Conservation (phyloP, 2,797 vertebrate species). For the Sebastes iracundus region DNA sequence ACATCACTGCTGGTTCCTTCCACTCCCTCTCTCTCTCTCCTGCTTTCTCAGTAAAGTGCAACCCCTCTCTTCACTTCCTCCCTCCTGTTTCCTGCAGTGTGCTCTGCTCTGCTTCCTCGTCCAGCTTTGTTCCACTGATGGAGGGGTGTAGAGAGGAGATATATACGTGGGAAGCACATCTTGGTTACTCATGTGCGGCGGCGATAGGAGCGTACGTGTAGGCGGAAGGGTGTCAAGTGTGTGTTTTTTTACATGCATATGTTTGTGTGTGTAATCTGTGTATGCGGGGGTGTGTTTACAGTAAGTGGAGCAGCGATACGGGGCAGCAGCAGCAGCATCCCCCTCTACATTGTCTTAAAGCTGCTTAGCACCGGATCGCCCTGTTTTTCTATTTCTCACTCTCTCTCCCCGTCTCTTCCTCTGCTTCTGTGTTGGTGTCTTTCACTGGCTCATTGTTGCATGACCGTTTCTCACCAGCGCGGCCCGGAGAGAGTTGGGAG, state of each 20-base stretch:
- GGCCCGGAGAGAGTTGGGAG: constrained; percentile 18
- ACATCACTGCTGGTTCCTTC: background rate
- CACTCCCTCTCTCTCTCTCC: background rate
- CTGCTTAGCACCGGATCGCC: constrained; percentile 43
- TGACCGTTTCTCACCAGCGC: constrained; percentile 30
- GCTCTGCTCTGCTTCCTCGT: constrained; percentile 27
- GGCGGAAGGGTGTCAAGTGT: constrained; percentile 38
- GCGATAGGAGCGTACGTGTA: constrained; percentile 47
- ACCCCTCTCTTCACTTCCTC: background rate
- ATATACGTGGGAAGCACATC: constrained; percentile 60
- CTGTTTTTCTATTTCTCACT: background rate
- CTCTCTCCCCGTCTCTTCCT: background rate
- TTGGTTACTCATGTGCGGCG: constrained; percentile 61
- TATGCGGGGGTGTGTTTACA: constrained; percentile 24
- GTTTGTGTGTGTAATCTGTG: background rate
- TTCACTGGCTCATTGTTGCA: constrained; percentile 41
- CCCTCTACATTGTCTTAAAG: constrained; percentile 49
- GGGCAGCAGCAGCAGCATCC: constrained; percentile 45
- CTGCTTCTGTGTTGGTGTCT: constrained; percentile 10
- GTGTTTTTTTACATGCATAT: constrained; percentile 17
- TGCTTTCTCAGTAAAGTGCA: background rate
- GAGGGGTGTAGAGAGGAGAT: constrained; percentile 35
- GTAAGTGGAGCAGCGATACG: constrained; percentile 44
- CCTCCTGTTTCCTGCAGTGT: background rate
- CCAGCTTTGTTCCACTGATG: constrained; percentile 16